Evolutionary conservation across 2,113 vertebrate species (phyloP).

Genomic region (Cercocebus atys): DNA sequence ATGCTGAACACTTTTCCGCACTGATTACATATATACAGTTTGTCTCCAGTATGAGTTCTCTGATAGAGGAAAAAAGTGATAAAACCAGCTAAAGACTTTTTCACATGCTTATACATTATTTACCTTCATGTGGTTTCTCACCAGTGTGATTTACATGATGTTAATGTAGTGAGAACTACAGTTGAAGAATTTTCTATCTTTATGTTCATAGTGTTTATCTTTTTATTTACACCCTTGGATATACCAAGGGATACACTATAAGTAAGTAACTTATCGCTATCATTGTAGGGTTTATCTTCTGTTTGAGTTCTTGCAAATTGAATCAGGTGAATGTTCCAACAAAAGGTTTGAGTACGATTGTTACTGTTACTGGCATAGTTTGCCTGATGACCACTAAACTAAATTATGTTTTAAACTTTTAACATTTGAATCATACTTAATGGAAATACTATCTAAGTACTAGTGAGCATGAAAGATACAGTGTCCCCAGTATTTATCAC

Average conservation of each 20-base stretch:
- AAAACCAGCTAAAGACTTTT: background rate
- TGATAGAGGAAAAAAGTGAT: background rate
- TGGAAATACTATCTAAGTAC: background rate
- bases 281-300: background rate
- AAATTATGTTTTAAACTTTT: background rate
- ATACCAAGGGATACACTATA: background rate
- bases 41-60: background rate
- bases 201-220: background rate
- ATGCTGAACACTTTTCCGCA: background rate
- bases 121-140: background rate
- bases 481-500: background rate
- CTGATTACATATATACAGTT: background rate
- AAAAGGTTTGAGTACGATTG: background rate
- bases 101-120: background rate
- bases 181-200: background rate
- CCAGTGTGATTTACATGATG: background rate
- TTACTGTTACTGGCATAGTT: background rate
- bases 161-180: background rate
- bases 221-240: background rate
- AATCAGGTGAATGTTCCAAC: background rate
- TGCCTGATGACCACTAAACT: background rate
- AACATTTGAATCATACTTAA: background rate
- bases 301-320: background rate
- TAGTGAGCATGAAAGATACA: background rate
- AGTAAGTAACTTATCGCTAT: background rate